Evolutionary conservation across 2,797 vertebrate species (phyloP), one percentile per base, ranked within the genome.

Genomic region (Anguilla pacifica): DNA sequence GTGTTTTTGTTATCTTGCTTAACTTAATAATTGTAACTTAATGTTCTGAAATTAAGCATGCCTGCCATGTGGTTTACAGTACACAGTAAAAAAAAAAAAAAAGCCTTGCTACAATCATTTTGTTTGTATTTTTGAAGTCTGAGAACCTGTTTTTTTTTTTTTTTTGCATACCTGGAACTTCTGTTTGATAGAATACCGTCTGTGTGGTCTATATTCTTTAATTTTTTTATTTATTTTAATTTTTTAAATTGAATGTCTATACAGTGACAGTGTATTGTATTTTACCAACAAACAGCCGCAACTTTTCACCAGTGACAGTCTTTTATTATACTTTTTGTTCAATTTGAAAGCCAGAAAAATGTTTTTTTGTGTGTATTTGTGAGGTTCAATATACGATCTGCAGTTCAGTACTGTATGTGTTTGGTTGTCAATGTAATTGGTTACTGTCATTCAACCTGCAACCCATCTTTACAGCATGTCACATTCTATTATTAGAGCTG

Each of bases 281-380:
- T 91, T 90, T 49, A 90, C 92, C 92, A 91, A 91, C 92, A 90
- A 85, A 89, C 91, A 55, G 70, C 83, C 90, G 90, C 77, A 88
- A 92, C 88, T 91, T 88, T 89, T 90, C 59, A 90, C 90, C 86
- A 89, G 86, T 53, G 90, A 90, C 89, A 92, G 57, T 85, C 92
- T 92, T 91, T 92, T 93, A 90, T 89, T 90, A 92, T 90, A 91
- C 90, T 93, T 91, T 95, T 95, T 95, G 94, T 91, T 88, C 88
- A 88, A 87, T 90, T 89, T 88, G 67, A 91, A 86, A 90, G 91
- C 25, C 94, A 92, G 90, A 89, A 70, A 28, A 9, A 87, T 43
- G 39, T 87, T 87, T 93, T 94, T 95, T 93, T 94, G 95, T 96
- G 95, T 96, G 95, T 95, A 96, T 96, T 90, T 91, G 87, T 92